phyloP scores from a whole-genome alignment of 1,140 invertebrate genomes.

The Halyomorpha halys region DNA sequence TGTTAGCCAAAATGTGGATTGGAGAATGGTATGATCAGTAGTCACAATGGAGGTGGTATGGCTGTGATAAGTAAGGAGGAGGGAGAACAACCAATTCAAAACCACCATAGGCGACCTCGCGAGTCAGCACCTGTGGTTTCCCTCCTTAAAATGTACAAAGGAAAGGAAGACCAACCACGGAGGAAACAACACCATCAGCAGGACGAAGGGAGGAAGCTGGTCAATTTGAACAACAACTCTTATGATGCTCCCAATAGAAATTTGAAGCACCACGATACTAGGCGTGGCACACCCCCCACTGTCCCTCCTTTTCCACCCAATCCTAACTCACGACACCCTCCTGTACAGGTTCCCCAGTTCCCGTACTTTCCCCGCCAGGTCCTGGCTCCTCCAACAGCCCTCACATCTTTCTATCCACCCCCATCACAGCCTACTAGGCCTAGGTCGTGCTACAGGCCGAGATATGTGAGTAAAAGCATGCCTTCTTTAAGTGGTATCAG shows the following conservation, averaged over 20 bases:
- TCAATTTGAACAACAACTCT: neutral
- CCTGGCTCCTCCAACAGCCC: conserved; percentile 1
- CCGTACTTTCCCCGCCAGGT: neutral
- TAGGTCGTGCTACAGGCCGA: neutral
- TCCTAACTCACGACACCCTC: too few species aligned
- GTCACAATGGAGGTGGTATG: neutral
- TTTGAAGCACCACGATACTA: neutral
- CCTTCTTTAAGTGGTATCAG: too few species aligned
- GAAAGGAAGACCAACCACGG: neutral
- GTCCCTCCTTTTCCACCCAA: neutral
- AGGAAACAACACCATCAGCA: neutral
- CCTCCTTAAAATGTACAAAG: neutral
- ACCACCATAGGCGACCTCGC: neutral
- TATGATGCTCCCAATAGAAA: neutral
- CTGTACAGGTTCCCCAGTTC: neutral
- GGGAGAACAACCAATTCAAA: neutral
- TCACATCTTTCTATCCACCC: neutral
- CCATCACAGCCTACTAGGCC: neutral
- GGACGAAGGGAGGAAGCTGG: neutral
- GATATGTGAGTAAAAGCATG: conserved; percentile 15
- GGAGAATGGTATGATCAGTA: conserved; percentile 2
- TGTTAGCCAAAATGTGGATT: neutral
- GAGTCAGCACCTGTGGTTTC: neutral
- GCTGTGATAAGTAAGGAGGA: neutral
- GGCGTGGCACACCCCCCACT: neutral